A percentile compares a stretch with the other conserved stretches of the same genome.
phyloP scores from a whole-genome alignment of 2,113 vertebrate genomes.

The Sorex araneus region DNA sequence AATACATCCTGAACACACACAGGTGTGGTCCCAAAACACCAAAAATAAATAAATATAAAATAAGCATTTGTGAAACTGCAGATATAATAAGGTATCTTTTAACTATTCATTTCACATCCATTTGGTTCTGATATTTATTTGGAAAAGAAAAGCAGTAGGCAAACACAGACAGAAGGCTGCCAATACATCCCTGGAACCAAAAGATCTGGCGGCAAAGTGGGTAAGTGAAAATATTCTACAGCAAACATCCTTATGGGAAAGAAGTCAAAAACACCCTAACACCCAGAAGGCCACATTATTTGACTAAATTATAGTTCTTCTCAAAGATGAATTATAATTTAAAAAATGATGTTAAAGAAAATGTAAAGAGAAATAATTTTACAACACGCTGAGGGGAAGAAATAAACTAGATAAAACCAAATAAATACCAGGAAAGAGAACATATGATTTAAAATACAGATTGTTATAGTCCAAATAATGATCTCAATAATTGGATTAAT shows the following conservation, averaged over 20 bases:
- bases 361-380: slow-evolving; percentile 18
- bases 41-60: background rate
- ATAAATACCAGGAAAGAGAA: background rate
- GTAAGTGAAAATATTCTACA: background rate
- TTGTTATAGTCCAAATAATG: slow-evolving; percentile 20
- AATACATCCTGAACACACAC: background rate
- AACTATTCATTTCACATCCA: slow-evolving; percentile 21
- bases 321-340: background rate
- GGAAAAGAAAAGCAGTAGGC: background rate
- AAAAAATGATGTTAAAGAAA: slow-evolving; percentile 21
- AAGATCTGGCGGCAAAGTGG: background rate
- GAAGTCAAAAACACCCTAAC: background rate
- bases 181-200: background rate
- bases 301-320: slow-evolving; percentile 24
- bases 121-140: background rate
- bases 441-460: background rate
- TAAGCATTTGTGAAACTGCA: no score
- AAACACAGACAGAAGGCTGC: background rate
- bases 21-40: background rate
- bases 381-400: background rate
- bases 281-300: background rate
- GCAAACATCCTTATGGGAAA: slow-evolving; percentile 33
- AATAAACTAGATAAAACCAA: slow-evolving; percentile 14
- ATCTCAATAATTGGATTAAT: background rate
- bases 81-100: slow-evolving; percentile 2